Evolutionary conservation across 2,113 vertebrate genomes (phyloP), one percentile per base, ranked within the genome.

Genomic region (Pluvianellus socialis): DNA sequence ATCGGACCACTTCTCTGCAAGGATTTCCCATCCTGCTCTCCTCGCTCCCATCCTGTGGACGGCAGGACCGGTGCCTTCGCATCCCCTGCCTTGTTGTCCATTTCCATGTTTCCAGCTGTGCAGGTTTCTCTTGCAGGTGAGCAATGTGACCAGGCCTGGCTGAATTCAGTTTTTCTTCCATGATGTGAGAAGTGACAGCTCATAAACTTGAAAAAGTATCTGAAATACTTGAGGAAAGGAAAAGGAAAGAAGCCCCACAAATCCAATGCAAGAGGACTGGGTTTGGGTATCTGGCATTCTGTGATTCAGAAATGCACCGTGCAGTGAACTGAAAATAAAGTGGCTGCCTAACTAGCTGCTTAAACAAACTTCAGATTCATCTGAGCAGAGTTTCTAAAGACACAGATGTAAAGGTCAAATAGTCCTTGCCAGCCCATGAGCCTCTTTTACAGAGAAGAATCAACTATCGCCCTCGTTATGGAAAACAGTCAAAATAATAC

Each of bases 401-500:
- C 49, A 80, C 16, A 0, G 19, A 38, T 47, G 42, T 38, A 79
- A 91, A 98, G 89, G 93, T 87, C 86, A 82, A 68, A 79, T 11
- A 28, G 35, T 85, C 90, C 92, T 96, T 83, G 67, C 30, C 52
- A 88, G 59, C 40, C 71, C 86, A 15, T 4, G 19, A 86, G 73
- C 50, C 33, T 42, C 30, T 71, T 63, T 16, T 50, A 30, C 52
- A 65, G 83, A 76, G 52, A 58, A 92, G 75, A 63, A 72, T 74
- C 72, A 70, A 30, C 89, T 80, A 13, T 1, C 35, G 62, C 49
- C 82, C 90, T 83, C 22, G 7, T 85, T 85, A 77, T 75, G 80
- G 90, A 97, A 92, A 81, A 50, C 75, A 88, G 79, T 61, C 67
- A 72, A 86, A 85, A 81, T 71, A 91, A 92, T 73, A 42, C 93